A percentile compares a stretch with the other conserved stretches of the same genome.
Conservation (phyloP, 2,113 vertebrate genomes). For the Pleuronectes platessa region DNA sequence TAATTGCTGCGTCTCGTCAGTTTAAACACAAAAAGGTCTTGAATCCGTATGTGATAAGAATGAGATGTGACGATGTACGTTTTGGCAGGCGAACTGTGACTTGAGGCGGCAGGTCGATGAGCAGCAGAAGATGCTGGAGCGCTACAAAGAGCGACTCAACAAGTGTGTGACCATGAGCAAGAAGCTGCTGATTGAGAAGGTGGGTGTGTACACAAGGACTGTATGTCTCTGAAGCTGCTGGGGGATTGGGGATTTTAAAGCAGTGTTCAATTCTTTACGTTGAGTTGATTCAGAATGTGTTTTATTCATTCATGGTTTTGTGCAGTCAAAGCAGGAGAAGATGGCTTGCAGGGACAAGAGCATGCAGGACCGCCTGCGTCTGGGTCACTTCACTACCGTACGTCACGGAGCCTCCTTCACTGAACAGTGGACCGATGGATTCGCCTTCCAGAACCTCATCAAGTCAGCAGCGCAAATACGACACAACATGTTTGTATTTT, state of each 20-base stretch:
- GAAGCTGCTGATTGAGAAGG: conserved; percentile 97
- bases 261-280: not conserved
- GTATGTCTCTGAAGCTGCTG: too few species aligned
- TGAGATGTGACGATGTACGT: conserved; percentile 17
- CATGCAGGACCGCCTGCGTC: conserved; percentile 94
- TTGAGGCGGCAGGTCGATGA: conserved; percentile 94
- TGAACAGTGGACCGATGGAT: conserved; percentile 96
- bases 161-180: conserved; percentile 98
- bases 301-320: not conserved
- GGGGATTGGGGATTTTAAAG: too few species aligned
- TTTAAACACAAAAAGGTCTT: not conserved
- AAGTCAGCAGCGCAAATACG: conserved; percentile 83
- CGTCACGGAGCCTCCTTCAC: conserved; percentile 95
- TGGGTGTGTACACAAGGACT: conserved; percentile 59
- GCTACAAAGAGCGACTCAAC: conserved; percentile 95
- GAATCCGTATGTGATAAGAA: not conserved
- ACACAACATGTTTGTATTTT: not conserved
- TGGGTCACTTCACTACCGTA: conserved; percentile 96
- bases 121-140: conserved; percentile 95
- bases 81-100: conserved; percentile 91
- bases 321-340: conserved; percentile 95
- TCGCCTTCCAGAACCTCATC: conserved; percentile 97
- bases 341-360: conserved; percentile 95
- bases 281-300: too few species aligned
- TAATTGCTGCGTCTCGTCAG: not conserved